Conservation (phyloP, 2,797 vertebrate genomes). For the Gambusia yucatana region DNA sequence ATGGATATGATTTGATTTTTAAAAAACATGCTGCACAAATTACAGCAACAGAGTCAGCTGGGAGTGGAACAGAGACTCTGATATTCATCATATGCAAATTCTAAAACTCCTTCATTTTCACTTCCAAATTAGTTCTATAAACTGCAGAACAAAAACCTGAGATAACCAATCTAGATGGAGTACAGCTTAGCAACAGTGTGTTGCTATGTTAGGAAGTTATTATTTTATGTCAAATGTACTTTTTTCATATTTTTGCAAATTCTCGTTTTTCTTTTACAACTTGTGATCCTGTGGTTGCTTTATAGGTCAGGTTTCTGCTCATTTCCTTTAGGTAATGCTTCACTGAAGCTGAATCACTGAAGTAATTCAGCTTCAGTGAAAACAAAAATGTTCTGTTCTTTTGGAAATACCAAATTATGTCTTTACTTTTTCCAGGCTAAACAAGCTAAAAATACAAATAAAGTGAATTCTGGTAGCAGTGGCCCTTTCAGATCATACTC, state of each 20-base stretch:
- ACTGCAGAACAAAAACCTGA: background rate
- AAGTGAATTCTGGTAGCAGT: background rate
- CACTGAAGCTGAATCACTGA: no score
- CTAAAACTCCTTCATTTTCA: background rate
- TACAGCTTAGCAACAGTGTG: background rate
- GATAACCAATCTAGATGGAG: background rate
- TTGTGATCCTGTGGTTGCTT: background rate
- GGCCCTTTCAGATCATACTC: background rate
- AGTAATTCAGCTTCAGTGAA: background rate
- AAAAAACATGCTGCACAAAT: background rate
- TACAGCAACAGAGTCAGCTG: background rate
- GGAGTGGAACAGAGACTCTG: no score
- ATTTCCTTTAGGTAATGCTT: background rate
- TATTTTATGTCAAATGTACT: background rate
- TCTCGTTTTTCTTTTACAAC: background rate
- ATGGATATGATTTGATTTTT: background rate
- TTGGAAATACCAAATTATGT: background rate
- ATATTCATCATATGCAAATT: background rate
- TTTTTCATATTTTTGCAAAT: background rate
- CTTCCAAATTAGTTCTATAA: background rate
- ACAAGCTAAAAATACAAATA: background rate
- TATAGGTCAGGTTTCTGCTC: background rate
- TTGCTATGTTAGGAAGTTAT: background rate
- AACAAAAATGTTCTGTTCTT: background rate
- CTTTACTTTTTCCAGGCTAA: background rate